Evolutionary conservation across 2,888 invertebrate genomes (phyloP), one percentile per base, ranked within the genome.

Genomic region (Chalcosyrphus nemorum): DNA sequence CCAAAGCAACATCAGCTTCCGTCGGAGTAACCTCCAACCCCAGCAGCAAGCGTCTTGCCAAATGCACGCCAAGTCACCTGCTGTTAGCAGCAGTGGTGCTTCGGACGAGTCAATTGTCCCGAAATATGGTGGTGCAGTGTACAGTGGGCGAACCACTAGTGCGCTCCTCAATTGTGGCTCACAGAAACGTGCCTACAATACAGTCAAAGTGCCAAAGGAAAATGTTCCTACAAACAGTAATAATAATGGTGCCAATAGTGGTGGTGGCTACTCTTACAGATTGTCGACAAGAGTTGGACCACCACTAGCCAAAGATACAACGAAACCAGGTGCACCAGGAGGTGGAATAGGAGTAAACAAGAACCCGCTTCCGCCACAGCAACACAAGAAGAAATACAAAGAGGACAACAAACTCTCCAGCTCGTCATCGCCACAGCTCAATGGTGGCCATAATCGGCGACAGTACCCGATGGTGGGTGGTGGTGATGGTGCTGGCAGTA

Each of bases 131-230:
- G 66, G 84, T 70, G 85, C 86, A 74, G 78, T 86, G 86, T 86
- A 71, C 45, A 72, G 57, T 66, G 76, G 77, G 11, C 75, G 81
- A 13, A 76, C 82, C 35, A 45, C 86, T 29, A 71, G 66, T 47
- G 70, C 66, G 9, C 56, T 76, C n/a, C 56, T 76, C n/a, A 78
- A 78, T 43, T 66, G 57, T 43, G 86, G 85, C 47, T 88, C 89
- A 29, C 90, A 92, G 86, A 91, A 92, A 86, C 90, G 92, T 19
- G 88, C 90, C 63, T 91, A 91, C 77, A 88, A 89, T 61, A 87
- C 88, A 56, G 88, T 88, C 61, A 88, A 89, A 82, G 86, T 88
- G 72, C 88, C 89, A 82, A 91, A 91, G 86, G 91, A 91, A 87
- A 91, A 91, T 87, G 86, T 90, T 88, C 87, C 90, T 84, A 84